phyloP scores from a whole-genome alignment of 1,140 invertebrate genomes.

The Coenobita brevimanus region DNA sequence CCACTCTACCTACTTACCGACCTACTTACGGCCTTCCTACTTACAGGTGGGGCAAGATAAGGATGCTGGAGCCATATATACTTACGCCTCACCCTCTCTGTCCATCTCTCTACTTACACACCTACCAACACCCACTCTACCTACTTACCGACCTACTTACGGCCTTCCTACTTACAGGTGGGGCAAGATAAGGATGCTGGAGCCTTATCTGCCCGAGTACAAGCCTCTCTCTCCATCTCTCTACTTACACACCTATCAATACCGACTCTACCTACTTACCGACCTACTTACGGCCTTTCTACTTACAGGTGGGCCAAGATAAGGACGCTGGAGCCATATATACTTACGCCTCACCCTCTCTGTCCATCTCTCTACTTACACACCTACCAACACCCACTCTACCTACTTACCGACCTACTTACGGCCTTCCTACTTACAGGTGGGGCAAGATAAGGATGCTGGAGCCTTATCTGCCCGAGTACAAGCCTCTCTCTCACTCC shows the following conservation, averaged over 20 bases:
- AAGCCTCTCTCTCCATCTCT: slow-evolving; percentile 74
- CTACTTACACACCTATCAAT: too few species aligned
- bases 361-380: slow-evolving; percentile 43
- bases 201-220: slow-evolving; percentile 89
- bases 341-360: slow-evolving; percentile 84
- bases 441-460: slow-evolving; percentile 94
- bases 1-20: too few species aligned
- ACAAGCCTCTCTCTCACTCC: slow-evolving; percentile 76
- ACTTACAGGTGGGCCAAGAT: too few species aligned
- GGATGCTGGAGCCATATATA: not conserved
- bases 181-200: slow-evolving; percentile 93
- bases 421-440: slow-evolving; percentile 84
- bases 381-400: too few species aligned
- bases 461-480: slow-evolving; percentile 88
- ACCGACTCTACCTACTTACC: too few species aligned
- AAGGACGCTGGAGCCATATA: slow-evolving; percentile 86
- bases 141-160: too few species aligned
- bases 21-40: too few species aligned
- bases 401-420: not conserved
- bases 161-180: too few species aligned
- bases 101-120: too few species aligned
- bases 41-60: slow-evolving; percentile 77
- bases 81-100: too few species aligned
- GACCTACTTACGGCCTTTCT: too few species aligned
- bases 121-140: too few species aligned